Evolutionary conservation across 2,888 invertebrate species (phyloP), one percentile per base, ranked within the genome.

Genomic region (Amblyteles armatorius): DNA sequence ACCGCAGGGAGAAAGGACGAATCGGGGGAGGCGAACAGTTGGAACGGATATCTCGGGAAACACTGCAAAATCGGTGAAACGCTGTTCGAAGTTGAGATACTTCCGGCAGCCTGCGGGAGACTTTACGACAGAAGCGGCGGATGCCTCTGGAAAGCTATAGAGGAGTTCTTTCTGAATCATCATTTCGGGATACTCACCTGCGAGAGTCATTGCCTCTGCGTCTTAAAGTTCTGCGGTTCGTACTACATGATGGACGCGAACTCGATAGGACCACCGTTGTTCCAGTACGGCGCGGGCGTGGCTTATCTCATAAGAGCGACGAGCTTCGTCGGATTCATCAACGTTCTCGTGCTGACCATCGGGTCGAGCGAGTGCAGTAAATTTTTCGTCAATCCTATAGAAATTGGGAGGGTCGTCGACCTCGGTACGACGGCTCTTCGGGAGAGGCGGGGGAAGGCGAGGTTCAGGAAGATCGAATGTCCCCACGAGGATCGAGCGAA

Each of bases 221-320:
- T 93, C 0, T 93, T 92, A 79, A 92, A 92, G 79, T 91, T 90
- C 68, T 92, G 90, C 63, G 91, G 91, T 0, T 88, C 91, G 3
- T 93, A 92, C 82, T 93, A 92, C 83, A 88, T 91, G 84, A 87
- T 89, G 57, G 93, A 93, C 80, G 92, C 90, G 0, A 88, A 89
- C 16, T 91, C 91, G 0, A 86, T 87, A 7, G 93, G 93, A 0
- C 92, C 92, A 7, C 93, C 93, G 0, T n/a, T 93, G 9, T 93
- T 92, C 50, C 79, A 83, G 0, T 88, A 89, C 9, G 93, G 92
- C 2, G 74, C 86, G n/a, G 92, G 91, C 0, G 88, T 87, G 3
- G 88, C 86, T 5, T 92, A 93, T 79, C 69, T 93, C 9, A 44
- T 93, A 0, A 88, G 93, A n/a, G 87, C 90, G 0, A 90, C 92